Percentiles rank a stretch among this genome's conserved stretches.
phyloP scores from a whole-genome alignment of 2,797 vertebrate species.

The Jordanella pulchra region DNA sequence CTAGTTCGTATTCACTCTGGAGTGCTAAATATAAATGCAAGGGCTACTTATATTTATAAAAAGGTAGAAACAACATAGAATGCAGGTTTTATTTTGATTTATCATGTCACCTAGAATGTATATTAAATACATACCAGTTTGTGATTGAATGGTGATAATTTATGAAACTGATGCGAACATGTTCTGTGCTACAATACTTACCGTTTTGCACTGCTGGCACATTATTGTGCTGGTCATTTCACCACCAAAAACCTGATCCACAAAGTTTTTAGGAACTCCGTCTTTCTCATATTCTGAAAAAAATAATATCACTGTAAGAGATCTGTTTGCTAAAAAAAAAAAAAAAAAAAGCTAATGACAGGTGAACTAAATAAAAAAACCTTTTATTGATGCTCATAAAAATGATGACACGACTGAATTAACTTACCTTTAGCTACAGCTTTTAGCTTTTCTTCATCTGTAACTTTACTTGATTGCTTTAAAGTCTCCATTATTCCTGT shows the following conservation, averaged over 20 bases:
- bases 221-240: constrained; percentile 94
- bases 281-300: constrained; percentile 90
- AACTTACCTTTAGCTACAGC: constrained; percentile 88
- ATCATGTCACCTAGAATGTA: background rate
- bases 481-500: constrained; percentile 85
- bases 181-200: constrained; percentile 60
- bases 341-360: background rate
- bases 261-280: constrained; percentile 84
- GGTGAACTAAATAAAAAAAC: background rate
- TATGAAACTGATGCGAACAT: background rate
- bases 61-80: background rate
- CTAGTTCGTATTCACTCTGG: background rate
- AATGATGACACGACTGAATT: background rate
- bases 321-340: background rate
- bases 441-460: constrained; percentile 85
- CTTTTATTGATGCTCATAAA: background rate
- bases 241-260: constrained; percentile 94
- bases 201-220: constrained; percentile 94
- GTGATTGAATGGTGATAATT: background rate
- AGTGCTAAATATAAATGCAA: too few relatives aligned
- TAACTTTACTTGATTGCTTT: constrained; percentile 81
- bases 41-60: background rate
- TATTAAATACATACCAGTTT: background rate
- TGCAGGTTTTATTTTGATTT: background rate
- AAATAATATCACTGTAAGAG: constrained; percentile 9